A percentile compares a stretch with the other conserved stretches of the same genome.
Evolutionary conservation across 2,797 vertebrate genomes (phyloP).

Genomic region (Pempheris klunzingeri): DNA sequence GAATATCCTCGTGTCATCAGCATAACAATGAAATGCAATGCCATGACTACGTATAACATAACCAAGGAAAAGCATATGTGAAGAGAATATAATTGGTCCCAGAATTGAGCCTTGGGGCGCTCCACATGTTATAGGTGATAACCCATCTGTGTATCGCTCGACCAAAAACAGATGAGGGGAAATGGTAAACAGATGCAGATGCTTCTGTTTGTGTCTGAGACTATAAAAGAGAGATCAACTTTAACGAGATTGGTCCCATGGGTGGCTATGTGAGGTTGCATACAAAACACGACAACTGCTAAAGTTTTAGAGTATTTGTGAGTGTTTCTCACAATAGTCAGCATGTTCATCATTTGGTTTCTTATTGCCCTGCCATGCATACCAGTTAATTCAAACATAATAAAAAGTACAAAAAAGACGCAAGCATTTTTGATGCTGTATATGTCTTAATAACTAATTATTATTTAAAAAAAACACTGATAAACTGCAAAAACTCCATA

Average conservation of each 20-base stretch:
- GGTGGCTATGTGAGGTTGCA: conserved; percentile 26
- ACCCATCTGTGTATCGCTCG: background rate
- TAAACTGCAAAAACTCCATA: background rate
- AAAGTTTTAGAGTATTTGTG: background rate
- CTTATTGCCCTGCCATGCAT: background rate
- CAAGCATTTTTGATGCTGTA: background rate
- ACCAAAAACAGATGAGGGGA: conserved; percentile 30
- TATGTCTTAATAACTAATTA: background rate
- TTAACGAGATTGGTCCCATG: conserved; percentile 5
- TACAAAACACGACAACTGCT: background rate
- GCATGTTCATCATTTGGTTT: background rate
- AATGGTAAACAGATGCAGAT: conserved; percentile 45
- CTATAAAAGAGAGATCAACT: conserved; percentile 20
- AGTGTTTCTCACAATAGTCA: background rate
- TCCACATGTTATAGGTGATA: background rate
- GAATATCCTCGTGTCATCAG: conserved; percentile 3
- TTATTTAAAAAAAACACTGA: background rate
- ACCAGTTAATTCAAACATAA: background rate
- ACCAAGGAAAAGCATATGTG: background rate
- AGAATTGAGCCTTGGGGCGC: conserved; percentile 30
- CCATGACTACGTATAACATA: background rate
- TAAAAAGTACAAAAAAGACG: background rate
- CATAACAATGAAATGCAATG: background rate
- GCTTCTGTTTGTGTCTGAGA: conserved; percentile 44
- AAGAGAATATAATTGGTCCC: conserved; percentile 23